A percentile compares a stretch with the other conserved stretches of the same genome.
phyloP scores from a whole-genome alignment of 2,797 vertebrate genomes.

The Sciaenops ocellatus region DNA sequence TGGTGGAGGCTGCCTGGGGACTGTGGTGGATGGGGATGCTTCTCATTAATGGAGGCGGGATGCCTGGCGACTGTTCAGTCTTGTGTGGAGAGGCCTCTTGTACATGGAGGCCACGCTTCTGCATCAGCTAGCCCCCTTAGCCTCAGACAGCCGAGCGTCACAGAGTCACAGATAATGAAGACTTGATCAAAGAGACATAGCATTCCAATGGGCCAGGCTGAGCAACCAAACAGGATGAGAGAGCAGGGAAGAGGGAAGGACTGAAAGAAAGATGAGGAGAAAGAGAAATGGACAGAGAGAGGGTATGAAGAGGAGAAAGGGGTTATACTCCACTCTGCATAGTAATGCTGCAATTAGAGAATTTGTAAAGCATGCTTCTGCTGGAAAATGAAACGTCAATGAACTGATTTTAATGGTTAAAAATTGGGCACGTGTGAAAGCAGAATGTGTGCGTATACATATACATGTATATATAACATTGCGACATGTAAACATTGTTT shows the following conservation, averaged over 20 bases:
- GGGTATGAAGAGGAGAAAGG: constrained; percentile 19
- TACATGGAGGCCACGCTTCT: constrained; percentile 67
- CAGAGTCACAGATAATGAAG: constrained; percentile 81
- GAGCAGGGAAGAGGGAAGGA: constrained; percentile 25
- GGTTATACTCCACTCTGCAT: constrained; percentile 54
- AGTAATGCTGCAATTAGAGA: constrained; percentile 63
- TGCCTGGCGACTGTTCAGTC: constrained; percentile 80
- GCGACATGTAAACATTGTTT: neutral
- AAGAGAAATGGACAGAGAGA: constrained; percentile 19
- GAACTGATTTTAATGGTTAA: constrained; percentile 19
- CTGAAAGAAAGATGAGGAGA: constrained; percentile 53
- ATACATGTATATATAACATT: neutral
- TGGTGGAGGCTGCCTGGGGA: constrained; percentile 71
- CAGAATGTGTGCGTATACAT: neutral
- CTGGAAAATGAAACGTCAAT: constrained; percentile 40
- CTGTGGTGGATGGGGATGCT: constrained; percentile 71
- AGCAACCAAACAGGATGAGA: constrained; percentile 68
- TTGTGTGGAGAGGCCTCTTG: constrained; percentile 76
- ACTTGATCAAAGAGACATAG: constrained; percentile 77
- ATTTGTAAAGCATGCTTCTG: constrained; percentile 50
- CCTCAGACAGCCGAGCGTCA: constrained; percentile 63
- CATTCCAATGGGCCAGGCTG: constrained; percentile 76
- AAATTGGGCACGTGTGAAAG: neutral
- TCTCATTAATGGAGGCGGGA: constrained; percentile 82
- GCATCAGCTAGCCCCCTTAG: constrained; percentile 51